phyloP scores from a whole-genome alignment of 2,113 vertebrate genomes.

The Oxyura jamaicensis region DNA sequence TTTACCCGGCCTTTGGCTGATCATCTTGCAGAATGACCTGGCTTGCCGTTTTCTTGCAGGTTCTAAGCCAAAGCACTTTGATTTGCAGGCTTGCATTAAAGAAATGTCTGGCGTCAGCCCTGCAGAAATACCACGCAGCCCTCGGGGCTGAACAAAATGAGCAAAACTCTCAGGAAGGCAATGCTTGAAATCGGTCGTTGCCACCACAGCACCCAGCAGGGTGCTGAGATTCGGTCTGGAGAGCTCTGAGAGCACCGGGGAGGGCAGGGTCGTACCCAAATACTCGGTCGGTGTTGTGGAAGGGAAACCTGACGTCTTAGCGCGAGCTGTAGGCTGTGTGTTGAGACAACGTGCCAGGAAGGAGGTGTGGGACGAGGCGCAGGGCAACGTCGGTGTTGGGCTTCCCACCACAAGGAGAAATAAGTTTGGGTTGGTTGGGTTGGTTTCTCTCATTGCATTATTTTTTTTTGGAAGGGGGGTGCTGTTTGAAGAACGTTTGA shows the following conservation, averaged over 20 bases:
- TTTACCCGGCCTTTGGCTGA: not conserved
- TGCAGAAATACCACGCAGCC: not conserved
- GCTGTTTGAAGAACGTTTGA: not conserved
- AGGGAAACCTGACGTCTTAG: not conserved
- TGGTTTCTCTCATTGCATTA: not conserved
- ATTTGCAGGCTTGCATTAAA: not conserved
- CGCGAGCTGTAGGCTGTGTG: accelerated
- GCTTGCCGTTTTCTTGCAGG: not conserved
- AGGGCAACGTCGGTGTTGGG: not conserved
- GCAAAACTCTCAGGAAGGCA: not conserved
- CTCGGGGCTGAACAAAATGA: not conserved
- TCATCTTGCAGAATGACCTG: not conserved
- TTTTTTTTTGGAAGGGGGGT: not conserved
- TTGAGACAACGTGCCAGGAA: not conserved
- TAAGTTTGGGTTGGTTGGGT: no score
- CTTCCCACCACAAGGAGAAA: not conserved
- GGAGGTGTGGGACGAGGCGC: accelerated
- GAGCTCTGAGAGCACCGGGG: accelerated
- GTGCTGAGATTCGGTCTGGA: not conserved
- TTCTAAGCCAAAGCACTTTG: not conserved
- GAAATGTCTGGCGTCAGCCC: not conserved
- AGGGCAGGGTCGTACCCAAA: accelerated
- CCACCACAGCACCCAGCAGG: accelerated
- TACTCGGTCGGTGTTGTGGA: accelerated
- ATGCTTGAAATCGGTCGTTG: accelerated